Percentiles rank a stretch among this genome's conserved stretches.
phyloP scores from a whole-genome alignment of 2,113 vertebrate species.

The Oryzias celebensis region DNA sequence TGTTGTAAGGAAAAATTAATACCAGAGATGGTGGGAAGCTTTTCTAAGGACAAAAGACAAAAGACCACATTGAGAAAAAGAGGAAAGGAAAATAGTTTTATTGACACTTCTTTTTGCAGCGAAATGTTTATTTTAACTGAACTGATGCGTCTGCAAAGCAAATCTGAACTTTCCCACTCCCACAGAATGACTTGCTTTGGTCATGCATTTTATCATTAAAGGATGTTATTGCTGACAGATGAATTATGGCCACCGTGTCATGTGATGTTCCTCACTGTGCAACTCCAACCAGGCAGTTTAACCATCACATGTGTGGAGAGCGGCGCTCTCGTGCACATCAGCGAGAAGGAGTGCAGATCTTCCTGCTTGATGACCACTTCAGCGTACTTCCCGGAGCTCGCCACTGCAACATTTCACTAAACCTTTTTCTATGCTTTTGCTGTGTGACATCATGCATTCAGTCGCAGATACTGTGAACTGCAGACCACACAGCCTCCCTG shows the following conservation, averaged over 20 bases:
- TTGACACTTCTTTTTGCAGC: too few species aligned
- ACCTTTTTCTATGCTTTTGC: neutral
- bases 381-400: constrained; percentile 19
- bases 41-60: too few species aligned
- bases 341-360: neutral
- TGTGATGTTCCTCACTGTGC: constrained; percentile 24
- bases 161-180: constrained; percentile 11
- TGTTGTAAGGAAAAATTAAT: too few species aligned
- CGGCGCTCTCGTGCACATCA: constrained; percentile 26
- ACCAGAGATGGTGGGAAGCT: too few species aligned
- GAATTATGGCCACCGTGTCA: neutral
- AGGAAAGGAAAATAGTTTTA: too few species aligned
- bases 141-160: constrained; percentile 6
- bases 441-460: constrained; percentile 14
- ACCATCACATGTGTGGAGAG: constrained; percentile 29
- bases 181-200: neutral
- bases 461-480: constrained; percentile 32
- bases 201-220: constrained; percentile 19
- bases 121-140: too few species aligned
- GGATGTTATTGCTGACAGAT: constrained; percentile 16
- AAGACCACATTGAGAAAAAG: too few species aligned
- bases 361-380: constrained; percentile 10
- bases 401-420: constrained; percentile 5
- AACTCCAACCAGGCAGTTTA: constrained; percentile 36
- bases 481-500: constrained; percentile 30